Evolutionary conservation across 2,888 invertebrate species (phyloP), one percentile per base, ranked within the genome.

Genomic region (Synergus itoensis): DNA sequence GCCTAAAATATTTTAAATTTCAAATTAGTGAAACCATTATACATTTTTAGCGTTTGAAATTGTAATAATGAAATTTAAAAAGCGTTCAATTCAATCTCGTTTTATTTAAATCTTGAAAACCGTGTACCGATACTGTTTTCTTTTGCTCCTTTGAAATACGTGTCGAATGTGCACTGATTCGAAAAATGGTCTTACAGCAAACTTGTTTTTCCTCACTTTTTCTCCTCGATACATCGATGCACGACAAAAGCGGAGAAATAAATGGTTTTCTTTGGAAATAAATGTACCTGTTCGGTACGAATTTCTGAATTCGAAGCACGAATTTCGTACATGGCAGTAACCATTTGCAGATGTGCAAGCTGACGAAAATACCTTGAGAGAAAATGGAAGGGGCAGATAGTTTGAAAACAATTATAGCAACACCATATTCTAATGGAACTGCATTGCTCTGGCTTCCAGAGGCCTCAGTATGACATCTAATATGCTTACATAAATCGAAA

Each of bases 321-420:
- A 48, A 36, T 48, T 48, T 73, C 8, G 21, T 69, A 65, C 9
- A 43, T 28, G 16, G 21, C 28, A 7, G 69, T 16, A 73, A 40
- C 73, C 36, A 73, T 73, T 8, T 40, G 73, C 48, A 45, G 28
- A 53, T 28, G 48, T 53, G 28, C 53, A 53, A 36, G 36, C 28
- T 5, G 73, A 73, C 73, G n/a, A 53, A 73, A 73, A 73, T 73
- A 73, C 57, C 73, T 73, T 53, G 73, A n/a, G 69, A 48, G 8
- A 45, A 28, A 45, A 48, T 12, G 28, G 69, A 48, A 45, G 53
- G 69, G 69, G 48, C n/a, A 73, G 12, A 53, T 73, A 36, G n/a
- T 53, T 73, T 57, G 40, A 57, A 69, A 69, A 53, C 73, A 73
- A 73, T 73, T 57, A 73, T 73, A 53, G 73, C 73, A 73, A 36